phyloP scores from a whole-genome alignment of 2,113 vertebrate species.

The Taurulus bubalis region DNA sequence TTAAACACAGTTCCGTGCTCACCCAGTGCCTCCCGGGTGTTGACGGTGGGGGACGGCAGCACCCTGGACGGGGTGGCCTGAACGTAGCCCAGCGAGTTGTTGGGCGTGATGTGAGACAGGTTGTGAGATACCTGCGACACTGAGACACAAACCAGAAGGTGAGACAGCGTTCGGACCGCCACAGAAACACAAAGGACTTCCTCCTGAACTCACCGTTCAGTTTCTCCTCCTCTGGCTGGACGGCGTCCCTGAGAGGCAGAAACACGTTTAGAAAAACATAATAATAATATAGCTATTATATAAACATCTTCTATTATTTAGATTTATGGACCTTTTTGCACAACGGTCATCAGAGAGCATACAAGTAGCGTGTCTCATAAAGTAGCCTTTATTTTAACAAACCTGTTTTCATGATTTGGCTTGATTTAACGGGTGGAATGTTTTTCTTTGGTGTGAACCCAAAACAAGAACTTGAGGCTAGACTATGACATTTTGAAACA shows the following conservation, averaged over 20 bases:
- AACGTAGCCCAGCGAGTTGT: conserved; percentile 85
- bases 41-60: conserved; percentile 93
- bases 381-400: too few species aligned
- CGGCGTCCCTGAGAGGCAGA: conserved; percentile 21
- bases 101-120: conserved; percentile 85
- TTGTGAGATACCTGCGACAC: too few species aligned
- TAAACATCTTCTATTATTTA: too few species aligned
- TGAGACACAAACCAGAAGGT: background rate
- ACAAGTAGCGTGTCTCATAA: too few species aligned
- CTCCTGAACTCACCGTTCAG: conserved; percentile 57
- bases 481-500: too few species aligned
- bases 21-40: conserved; percentile 95
- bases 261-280: background rate
- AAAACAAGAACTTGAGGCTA: too few species aligned
- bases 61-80: conserved; percentile 89
- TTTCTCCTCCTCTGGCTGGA: conserved; percentile 47
- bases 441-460: too few species aligned
- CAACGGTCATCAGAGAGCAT: too few species aligned
- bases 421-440: too few species aligned
- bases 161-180: background rate
- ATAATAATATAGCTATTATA: too few species aligned
- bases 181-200: background rate
- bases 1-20: conserved; percentile 5
- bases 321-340: too few species aligned
- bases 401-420: too few species aligned